Base-by-base conservation (phyloP, 2,888 invertebrate genomes). In the Lomographa bimaculata region DNA sequence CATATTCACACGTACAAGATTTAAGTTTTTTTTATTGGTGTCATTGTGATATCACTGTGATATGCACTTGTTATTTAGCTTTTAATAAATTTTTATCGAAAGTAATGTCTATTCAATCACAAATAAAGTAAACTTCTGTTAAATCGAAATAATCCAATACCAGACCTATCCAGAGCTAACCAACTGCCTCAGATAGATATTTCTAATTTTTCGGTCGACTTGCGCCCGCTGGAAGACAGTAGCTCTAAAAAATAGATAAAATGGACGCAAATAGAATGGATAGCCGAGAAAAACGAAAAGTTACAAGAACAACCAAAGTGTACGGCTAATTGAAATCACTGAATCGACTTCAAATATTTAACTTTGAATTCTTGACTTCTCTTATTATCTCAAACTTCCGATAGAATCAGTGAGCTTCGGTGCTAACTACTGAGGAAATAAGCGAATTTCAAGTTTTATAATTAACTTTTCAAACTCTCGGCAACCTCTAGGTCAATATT, bases 181-280 rank as follows among this genome's bases (percentile, higher is more conserved):
- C 69, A 71, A 70, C 73, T 59, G 67, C 57, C 56, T 64, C 50
- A 54, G 71, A 79, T 76, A 70, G 74, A 82, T 81, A 75, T 81
- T 81, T 81, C 79, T 77, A 81, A 84, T 84, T 83, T 82, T 74
- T 71, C 81, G 82, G 71, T 80, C 64, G 80, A 79, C 71, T 73
- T 71, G 72, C 67, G 62, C 59, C 52, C 57, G 60, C 38, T 44
- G 37, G 52, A 66, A 69, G 66, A 73, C 71, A 64, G 64, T 67
- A 60, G 65, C 64, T 68, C 63, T 64, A 61, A 63, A 69, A 73
- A 79, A 79, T 71, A 74, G 76, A 77, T 75, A 76, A 76, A 77
- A 64, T 58, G 57, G 71, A 71, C 61, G 70, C 64, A 75, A 79
- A 74, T 66, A 73, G 71, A 67, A 60, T 67, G 72, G 67, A 72